These are phyloP conservation scores for Acrocyrtus sp. DNA, from an alignment of 2,888 invertebrate species.

Conservation along the genomic window DNA sequence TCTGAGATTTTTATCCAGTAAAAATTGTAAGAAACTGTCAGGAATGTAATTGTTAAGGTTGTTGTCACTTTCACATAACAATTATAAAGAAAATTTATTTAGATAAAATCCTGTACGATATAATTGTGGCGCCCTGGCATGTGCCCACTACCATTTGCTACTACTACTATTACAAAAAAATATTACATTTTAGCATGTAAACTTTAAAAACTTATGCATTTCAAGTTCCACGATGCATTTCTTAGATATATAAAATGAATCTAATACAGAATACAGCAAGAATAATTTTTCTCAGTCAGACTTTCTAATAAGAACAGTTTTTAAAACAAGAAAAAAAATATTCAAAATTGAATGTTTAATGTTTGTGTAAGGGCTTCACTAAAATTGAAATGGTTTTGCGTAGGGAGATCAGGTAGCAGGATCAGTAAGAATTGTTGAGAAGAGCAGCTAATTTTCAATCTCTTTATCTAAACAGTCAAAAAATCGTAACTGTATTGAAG, in stretches of 20 bases:
- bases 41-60: conserved; percentile 21
- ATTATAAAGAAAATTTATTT: conserved; percentile 28
- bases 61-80: conserved; percentile 38
- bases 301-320: neutral
- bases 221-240: conserved; percentile 39
- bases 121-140: neutral
- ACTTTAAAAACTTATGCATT: conserved; percentile 18
- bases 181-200: conserved; percentile 2
- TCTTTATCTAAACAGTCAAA: too few relatives aligned
- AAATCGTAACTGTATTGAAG: too few relatives aligned
- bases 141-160: neutral
- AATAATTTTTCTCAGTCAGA: neutral
- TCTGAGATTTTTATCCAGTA: conserved; percentile 38
- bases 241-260: conserved; percentile 6
- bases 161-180: conserved; percentile 16
- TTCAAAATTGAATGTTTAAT: neutral
- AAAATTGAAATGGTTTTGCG: too few relatives aligned
- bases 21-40: neutral
- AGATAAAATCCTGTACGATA: too few relatives aligned
- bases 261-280: neutral
- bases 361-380: too few relatives aligned
- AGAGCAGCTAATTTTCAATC: too few relatives aligned
- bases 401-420: neutral
- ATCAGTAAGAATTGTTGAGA: too few relatives aligned
- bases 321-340: neutral